Evolutionary conservation across 2,113 vertebrate species (phyloP).

Genomic region (Alethe castanea): DNA sequence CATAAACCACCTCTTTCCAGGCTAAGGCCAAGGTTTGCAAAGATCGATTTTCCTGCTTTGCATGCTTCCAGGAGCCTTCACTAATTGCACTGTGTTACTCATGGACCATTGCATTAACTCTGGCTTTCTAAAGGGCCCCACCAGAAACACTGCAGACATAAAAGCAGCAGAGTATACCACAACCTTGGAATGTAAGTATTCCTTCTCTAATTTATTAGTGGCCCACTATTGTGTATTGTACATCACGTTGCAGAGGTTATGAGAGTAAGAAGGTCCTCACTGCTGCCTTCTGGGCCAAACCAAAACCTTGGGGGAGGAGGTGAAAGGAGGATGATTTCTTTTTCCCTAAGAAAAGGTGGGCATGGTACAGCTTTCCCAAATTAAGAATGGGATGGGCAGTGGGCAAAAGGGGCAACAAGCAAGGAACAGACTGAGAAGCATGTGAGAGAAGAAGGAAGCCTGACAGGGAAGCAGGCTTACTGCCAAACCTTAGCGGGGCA

Average conservation of each 20-base stretch:
- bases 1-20: conserved; percentile 3
- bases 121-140: neutral
- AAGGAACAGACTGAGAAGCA: neutral
- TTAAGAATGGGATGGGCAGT: neutral
- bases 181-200: neutral
- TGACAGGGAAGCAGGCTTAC: neutral
- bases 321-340: neutral
- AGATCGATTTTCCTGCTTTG: neutral
- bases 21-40: neutral
- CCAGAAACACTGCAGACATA: neutral
- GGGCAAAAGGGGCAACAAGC: neutral
- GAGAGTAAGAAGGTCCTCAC: neutral
- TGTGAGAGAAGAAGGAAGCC: neutral
- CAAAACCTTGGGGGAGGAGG: neutral
- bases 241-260: neutral
- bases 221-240: neutral
- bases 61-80: neutral
- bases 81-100: conserved; percentile 29
- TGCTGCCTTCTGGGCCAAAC: neutral
- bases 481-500: neutral
- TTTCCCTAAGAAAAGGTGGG: neutral
- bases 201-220: neutral
- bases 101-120: neutral
- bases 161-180: neutral
- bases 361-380: neutral